Conservation (phyloP, 2,888 invertebrate genomes). For the Eustalomyia histrio region DNA sequence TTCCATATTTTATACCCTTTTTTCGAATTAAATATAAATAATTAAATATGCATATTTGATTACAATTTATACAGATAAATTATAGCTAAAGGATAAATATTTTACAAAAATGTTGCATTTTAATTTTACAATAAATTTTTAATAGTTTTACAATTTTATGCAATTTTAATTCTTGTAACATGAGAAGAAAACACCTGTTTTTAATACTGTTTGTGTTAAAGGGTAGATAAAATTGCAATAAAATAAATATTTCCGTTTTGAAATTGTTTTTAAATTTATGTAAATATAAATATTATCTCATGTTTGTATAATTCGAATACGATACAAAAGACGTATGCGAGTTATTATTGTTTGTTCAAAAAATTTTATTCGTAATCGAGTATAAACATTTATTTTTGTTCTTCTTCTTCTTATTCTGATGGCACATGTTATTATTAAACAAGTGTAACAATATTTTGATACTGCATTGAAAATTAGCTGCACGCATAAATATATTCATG, state of each 20-base stretch:
- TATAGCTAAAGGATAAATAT: too few relatives aligned
- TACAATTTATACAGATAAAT: too few relatives aligned
- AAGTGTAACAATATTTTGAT: slow-evolving; percentile 64
- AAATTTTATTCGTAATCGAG: slow-evolving; percentile 43
- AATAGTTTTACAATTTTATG: background rate
- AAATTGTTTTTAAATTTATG: slow-evolving; percentile 71
- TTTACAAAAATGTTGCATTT: too few relatives aligned
- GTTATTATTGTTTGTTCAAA: slow-evolving; percentile 10
- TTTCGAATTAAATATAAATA: too few relatives aligned
- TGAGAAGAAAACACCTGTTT: background rate
- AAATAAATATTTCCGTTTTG: slow-evolving; percentile 77
- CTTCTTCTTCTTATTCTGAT: slow-evolving; percentile 36
- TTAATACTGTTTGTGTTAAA: slow-evolving; percentile 11
- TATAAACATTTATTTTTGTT: slow-evolving; percentile 7
- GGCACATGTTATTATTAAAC: slow-evolving; percentile 64
- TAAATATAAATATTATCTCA: slow-evolving; percentile 58
- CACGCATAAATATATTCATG: slow-evolving; percentile 56
- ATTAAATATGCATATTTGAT: too few relatives aligned
- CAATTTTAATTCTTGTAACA: background rate
- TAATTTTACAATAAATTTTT: too few relatives aligned
- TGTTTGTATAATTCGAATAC: slow-evolving; percentile 30
- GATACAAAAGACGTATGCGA: background rate
- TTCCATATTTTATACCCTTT: too few relatives aligned
- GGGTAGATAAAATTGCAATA: slow-evolving; percentile 71
- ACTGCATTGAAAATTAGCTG: slow-evolving; percentile 62